phyloP scores from a whole-genome alignment of 2,888 invertebrate species.

The Leptinotarsa tumamoca region DNA sequence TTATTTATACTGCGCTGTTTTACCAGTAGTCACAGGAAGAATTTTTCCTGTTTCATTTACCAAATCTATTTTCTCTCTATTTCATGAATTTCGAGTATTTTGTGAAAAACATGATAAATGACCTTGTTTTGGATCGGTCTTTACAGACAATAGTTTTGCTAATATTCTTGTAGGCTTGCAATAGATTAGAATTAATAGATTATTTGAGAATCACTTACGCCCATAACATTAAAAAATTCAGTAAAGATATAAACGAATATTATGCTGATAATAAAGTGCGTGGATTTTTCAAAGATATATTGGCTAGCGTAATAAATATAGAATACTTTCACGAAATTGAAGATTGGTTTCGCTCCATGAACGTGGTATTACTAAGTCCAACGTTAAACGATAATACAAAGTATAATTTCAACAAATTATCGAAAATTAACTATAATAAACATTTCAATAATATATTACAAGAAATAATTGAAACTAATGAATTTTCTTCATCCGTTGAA shows the following conservation, averaged over 20 bases:
- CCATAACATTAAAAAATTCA: neutral
- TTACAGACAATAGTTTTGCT: conserved; percentile 2
- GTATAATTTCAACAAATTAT: too few species aligned
- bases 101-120: conserved; percentile 31
- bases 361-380: conserved; percentile 1
- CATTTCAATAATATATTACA: neutral
- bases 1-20: too few species aligned
- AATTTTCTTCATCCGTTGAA: neutral
- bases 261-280: neutral
- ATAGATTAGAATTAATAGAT: neutral
- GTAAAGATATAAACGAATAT: neutral
- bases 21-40: too few species aligned
- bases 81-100: conserved; percentile 32
- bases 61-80: conserved; percentile 36
- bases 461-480: neutral
- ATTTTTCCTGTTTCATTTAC: too few species aligned
- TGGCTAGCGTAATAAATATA: conserved; percentile 10
- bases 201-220: neutral
- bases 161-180: neutral
- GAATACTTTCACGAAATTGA: conserved; percentile 9
- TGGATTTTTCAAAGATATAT: neutral
- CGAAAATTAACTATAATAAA: neutral
- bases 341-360: neutral
- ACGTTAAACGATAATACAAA: neutral
- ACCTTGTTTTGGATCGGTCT: conserved; percentile 24